phyloP scores from a whole-genome alignment of 2,888 invertebrate species.

The Meandrusa payeni region DNA sequence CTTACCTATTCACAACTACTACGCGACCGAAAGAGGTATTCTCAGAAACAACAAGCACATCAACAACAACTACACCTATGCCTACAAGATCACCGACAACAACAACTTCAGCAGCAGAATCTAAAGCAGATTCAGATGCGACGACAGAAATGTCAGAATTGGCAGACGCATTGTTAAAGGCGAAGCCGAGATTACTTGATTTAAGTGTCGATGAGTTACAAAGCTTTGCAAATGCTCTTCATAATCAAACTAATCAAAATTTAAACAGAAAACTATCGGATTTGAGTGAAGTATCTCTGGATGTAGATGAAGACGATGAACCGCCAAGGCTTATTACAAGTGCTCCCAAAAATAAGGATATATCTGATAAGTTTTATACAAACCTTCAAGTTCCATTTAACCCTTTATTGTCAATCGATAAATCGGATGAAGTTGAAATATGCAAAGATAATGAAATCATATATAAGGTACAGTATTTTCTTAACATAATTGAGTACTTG shows the following conservation, averaged over 20 bases:
- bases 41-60: constrained; percentile 23
- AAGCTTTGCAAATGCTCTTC: constrained; percentile 64
- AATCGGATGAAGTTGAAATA: constrained; percentile 55
- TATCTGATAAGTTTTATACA: constrained; percentile 64
- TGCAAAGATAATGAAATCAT: constrained; percentile 70
- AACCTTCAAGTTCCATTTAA: constrained; percentile 67
- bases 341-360: constrained; percentile 43
- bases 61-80: constrained; percentile 28
- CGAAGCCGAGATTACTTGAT: constrained; percentile 59
- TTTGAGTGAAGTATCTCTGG: constrained; percentile 90
- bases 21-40: constrained; percentile 28
- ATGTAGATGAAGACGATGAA: constrained; percentile 80
- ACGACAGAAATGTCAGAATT: constrained; percentile 36
- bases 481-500: too few relatives aligned
- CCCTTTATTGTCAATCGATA: constrained; percentile 51
- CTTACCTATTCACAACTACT: constrained; percentile 22
- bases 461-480: constrained; percentile 81
- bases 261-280: constrained; percentile 71
- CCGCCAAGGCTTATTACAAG: constrained; percentile 37
- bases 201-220: constrained; percentile 67
- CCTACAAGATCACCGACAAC: constrained; percentile 37
- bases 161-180: constrained; percentile 41
- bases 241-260: constrained; percentile 55
- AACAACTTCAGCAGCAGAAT: constrained; percentile 31
- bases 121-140: constrained; percentile 35